A percentile compares a stretch with the other conserved stretches of the same genome.
These are phyloP conservation scores for Cataglyphis hispanica DNA, from an alignment of 1,140 invertebrate species.

Conservation along the genomic window DNA sequence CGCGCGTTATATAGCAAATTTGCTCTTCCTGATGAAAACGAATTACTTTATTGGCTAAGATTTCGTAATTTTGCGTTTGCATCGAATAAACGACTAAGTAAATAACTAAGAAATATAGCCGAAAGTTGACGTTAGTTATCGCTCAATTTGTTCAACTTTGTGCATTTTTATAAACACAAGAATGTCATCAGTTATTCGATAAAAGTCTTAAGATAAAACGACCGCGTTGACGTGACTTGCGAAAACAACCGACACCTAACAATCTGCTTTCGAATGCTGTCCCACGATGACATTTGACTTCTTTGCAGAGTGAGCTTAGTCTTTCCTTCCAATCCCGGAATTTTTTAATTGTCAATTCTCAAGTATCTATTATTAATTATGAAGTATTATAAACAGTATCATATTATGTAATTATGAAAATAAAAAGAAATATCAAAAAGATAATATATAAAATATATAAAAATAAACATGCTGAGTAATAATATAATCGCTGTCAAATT, in stretches of 20 bases:
- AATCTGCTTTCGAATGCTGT: conserved; percentile 10
- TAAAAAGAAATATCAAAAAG: background rate
- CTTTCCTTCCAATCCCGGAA: background rate
- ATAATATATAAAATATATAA: background rate
- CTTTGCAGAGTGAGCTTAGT: conserved; percentile 8
- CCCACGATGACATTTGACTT: conserved; percentile 49
- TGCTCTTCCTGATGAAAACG: background rate
- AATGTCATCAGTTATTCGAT: conserved; percentile 27
- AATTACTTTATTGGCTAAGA: conserved; percentile 18
- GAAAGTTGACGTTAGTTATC: conserved; percentile 1
- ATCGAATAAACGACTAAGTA: background rate
- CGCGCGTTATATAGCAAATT: conserved; percentile 1
- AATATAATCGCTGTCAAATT: background rate
- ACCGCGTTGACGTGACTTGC: conserved; percentile 3
- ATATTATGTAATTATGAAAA: background rate
- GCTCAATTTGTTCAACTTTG: background rate
- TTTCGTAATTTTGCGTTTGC: background rate
- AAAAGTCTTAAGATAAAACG: conserved; percentile 1
- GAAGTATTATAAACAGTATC: background rate
- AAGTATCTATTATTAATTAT: background rate
- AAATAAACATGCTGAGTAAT: background rate
- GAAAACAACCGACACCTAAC: conserved; percentile 15
- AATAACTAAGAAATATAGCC: background rate
- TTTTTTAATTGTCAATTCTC: background rate
- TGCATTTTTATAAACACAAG: background rate